These are phyloP conservation scores for Dicaeum eximium DNA, from an alignment of 2,113 vertebrate species.

Conservation along the genomic window DNA sequence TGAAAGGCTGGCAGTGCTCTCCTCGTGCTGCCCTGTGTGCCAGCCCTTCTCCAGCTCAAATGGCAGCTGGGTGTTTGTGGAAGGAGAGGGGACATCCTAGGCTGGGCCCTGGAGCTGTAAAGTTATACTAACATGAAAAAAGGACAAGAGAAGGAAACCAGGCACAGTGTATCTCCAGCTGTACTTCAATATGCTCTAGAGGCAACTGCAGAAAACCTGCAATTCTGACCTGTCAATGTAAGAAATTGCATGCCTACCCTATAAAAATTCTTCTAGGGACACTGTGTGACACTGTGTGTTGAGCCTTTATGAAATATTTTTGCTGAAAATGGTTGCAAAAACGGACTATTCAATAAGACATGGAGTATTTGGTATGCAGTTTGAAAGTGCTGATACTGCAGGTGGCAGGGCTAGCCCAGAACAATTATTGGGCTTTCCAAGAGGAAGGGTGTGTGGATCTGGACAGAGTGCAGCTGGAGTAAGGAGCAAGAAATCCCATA, in stretches of 20 bases:
- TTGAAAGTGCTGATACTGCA: not conserved
- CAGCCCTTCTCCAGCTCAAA: not conserved
- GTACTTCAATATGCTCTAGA: not conserved
- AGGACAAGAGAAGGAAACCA: not conserved
- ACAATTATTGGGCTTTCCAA: not conserved
- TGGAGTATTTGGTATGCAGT: not conserved
- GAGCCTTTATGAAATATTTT: not conserved
- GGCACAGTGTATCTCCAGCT: not conserved
- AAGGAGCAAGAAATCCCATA: not conserved
- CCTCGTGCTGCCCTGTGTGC: not conserved
- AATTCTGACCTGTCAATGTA: not conserved
- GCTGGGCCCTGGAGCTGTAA: not conserved
- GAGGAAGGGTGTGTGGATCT: not conserved
- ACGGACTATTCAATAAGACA: not conserved
- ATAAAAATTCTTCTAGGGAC: not conserved
- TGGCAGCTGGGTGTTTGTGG: not conserved
- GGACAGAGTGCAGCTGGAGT: not conserved
- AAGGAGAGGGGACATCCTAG: not conserved
- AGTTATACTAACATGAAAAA: not conserved
- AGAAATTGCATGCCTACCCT: not conserved
- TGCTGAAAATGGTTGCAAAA: not conserved
- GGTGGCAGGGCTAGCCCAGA: not conserved
- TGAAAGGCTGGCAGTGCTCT: not conserved
- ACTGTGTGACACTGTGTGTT: not conserved
- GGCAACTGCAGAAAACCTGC: not conserved